Base-by-base conservation (phyloP, 2,888 invertebrate species). In the Poecilobothrus nobilitatus region DNA sequence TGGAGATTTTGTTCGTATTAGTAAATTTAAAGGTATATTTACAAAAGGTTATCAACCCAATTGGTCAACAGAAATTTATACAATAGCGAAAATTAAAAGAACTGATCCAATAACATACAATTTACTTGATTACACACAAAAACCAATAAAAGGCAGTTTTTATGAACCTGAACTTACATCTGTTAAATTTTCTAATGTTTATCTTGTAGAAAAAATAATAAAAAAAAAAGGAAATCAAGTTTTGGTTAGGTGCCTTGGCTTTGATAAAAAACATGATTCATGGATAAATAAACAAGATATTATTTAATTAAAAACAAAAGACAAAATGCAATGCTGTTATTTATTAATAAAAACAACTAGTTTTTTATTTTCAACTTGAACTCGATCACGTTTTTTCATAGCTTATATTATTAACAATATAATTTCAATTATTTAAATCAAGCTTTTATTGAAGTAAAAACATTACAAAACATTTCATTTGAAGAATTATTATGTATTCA, bases 11-110 rank as follows among this genome's bases (percentile, higher is more conserved):
- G 79, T 79, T 7, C 71, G 78, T 7, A 75, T 80, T 33, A 75
- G 74, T 66, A 78, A 77, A 71, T 69, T 71, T 20, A 78, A 77
- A 72, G 70, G 71, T 21, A 61, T 75, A 8, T 78, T 79, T 70
- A 74, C 74, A 18, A 78, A 79, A 73, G 76, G 77, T 8, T 80
- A 77, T 66, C 75, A 75, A 10, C 76, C 77, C 0, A 77, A 77
- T 69, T 80, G 78, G 77, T 72, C 76, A 0, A 76, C 76, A 0
- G 78, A 80, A 71, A 70, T 80, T 66, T 81, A 79, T 70, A 76
- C 71, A 67, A 73, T 79, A 44, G 44, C 12, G 15, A 73, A 75
- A 73, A 73, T 78, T 6, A 68, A 75, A 27, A 72, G 72, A 41
- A 77, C 76, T 20, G 75, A 74, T 72, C 77, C 78, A 7, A 69